Conservation (phyloP, 2,888 invertebrate species). For the Drosophila nigricruria region DNA sequence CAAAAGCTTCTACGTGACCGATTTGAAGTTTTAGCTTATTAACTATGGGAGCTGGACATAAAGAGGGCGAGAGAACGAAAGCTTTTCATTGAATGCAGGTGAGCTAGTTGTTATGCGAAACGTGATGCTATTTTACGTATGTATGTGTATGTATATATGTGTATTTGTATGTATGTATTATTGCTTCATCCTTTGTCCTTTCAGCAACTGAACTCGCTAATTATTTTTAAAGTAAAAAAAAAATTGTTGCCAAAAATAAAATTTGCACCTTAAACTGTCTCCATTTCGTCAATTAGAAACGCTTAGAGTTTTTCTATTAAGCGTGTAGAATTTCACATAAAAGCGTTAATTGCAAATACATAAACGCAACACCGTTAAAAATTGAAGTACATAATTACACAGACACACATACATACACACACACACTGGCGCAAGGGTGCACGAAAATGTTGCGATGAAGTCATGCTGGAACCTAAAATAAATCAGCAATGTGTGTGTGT, state of each 20-base stretch:
- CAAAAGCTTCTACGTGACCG: slow-evolving; percentile 71
- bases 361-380: slow-evolving; percentile 56
- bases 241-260: slow-evolving; percentile 8
- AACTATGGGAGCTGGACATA: slow-evolving; percentile 16
- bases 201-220: slow-evolving; percentile 25
- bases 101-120: slow-evolving; percentile 46
- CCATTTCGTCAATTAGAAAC: slow-evolving; percentile 63
- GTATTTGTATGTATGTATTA: background rate
- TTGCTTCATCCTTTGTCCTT: slow-evolving; percentile 21
- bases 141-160: background rate
- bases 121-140: slow-evolving; percentile 47
- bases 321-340: slow-evolving; percentile 71
- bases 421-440: slow-evolving; percentile 24
- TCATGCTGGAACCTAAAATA: slow-evolving; percentile 77
- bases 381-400: slow-evolving; percentile 55
- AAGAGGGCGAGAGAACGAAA: slow-evolving; percentile 44
- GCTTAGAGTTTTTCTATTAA: slow-evolving; percentile 58
- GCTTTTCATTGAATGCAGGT: slow-evolving; percentile 58
- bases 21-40: slow-evolving; percentile 51
- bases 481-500: slow-evolving; percentile 53
- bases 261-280: slow-evolving; percentile 50
- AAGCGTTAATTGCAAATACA: slow-evolving; percentile 67
- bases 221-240: background rate
- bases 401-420: background rate
- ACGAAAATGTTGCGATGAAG: slow-evolving; percentile 68